phyloP scores from a whole-genome alignment of 2,797 vertebrate species.

The Rhinella marina region DNA sequence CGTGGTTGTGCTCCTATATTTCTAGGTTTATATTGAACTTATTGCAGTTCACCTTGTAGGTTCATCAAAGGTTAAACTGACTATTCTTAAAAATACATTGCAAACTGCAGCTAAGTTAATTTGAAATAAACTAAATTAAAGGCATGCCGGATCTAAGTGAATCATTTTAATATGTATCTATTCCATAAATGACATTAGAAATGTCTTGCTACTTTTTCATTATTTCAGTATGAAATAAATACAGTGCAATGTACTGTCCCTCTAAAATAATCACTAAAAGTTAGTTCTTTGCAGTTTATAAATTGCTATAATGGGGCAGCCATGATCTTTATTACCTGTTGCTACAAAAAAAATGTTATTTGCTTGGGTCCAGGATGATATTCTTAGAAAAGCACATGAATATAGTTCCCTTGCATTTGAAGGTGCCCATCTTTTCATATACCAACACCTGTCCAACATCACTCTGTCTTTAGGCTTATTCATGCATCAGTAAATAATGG shows the following conservation, averaged over 20 bases:
- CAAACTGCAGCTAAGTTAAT: not conserved
- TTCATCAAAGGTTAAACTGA: not conserved
- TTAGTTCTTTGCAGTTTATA: not conserved
- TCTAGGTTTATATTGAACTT: not conserved
- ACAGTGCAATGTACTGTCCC: not conserved
- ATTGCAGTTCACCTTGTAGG: not conserved
- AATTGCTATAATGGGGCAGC: not conserved
- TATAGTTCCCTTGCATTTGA: no score
- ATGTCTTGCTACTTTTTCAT: not conserved
- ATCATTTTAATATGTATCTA: not conserved
- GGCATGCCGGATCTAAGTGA: not conserved
- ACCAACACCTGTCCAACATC: no score
- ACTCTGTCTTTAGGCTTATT: no score
- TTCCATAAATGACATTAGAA: not conserved
- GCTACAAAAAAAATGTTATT: not conserved
- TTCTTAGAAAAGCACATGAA: no score
- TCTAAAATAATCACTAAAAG: not conserved
- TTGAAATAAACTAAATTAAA: not conserved
- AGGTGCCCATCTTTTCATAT: no score
- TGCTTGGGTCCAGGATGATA: not conserved
- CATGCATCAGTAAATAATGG: no score
- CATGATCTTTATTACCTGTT: not conserved
- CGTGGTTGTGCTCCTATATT: not conserved
- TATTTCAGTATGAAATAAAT: not conserved
- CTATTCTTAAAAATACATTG: not conserved